Conservation (phyloP, 2,113 vertebrate species). For the Pedetes capensis region DNA sequence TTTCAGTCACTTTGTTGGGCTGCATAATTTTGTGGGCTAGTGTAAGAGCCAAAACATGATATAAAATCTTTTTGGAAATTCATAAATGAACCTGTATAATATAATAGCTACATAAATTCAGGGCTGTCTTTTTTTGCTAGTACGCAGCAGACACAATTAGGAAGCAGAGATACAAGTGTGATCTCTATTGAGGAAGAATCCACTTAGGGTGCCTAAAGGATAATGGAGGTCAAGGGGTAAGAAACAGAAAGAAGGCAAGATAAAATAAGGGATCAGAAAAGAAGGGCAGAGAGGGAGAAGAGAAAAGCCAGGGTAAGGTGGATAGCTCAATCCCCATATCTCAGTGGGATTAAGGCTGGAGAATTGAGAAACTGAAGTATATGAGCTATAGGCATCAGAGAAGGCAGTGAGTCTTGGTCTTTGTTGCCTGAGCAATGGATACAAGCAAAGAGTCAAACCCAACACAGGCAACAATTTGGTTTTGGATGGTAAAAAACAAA, state of each 20-base stretch:
- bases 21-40: not conserved
- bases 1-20: not conserved
- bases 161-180: not conserved
- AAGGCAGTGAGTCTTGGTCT: too few relatives aligned
- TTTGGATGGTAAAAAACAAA: not conserved
- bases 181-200: not conserved
- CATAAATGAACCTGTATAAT: not conserved
- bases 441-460: not conserved
- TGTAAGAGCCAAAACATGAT: not conserved
- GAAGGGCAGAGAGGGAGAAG: not conserved
- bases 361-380: accelerated
- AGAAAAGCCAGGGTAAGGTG: not conserved
- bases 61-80: not conserved
- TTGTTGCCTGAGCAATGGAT: not conserved
- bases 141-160: not conserved
- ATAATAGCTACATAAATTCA: not conserved
- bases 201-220: not conserved
- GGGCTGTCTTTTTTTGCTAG: not conserved
- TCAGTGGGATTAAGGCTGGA: not conserved
- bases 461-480: not conserved
- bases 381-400: not conserved
- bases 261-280: not conserved
- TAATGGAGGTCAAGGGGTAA: not conserved
- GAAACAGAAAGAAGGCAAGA: not conserved
- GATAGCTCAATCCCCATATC: not conserved